Evolutionary conservation across 1,140 invertebrate genomes (phyloP), one percentile per base, ranked within the genome.

Genomic region (Zaprionus davidi): DNA sequence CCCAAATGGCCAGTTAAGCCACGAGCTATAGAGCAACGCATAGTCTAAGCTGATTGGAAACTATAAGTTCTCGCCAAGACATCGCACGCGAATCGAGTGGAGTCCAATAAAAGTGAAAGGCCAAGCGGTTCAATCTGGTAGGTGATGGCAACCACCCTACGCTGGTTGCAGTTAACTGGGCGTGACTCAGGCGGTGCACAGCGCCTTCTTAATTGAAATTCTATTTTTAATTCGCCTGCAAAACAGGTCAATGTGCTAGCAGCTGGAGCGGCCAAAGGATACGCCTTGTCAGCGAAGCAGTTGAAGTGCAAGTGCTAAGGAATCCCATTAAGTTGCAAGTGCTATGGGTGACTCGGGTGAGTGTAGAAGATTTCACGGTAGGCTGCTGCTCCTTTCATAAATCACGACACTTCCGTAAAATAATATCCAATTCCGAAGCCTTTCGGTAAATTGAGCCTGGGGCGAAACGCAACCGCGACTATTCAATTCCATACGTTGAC

Each of bases 401-500:
- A 71, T 79, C 64, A 67, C 71, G 71, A 55, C 70, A 71, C 44
- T 55, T 62, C 49, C 31, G 56, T 36, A 12, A n/a, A 20, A 9
- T 51, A 36, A 69, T 59, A n/a, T 58, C 26, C 36, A 58, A 68
- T 53, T 44, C 38, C 41, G n/a, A 53, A 53, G 34, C 34, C 51
- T 38, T 44, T 13, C 22, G 13, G 9, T 17, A 17, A n/a, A 49
- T 44, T 36, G 26, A 5, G 24, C n/a, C 34, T n/a, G 9, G 46
- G 53, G 64, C 66, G 34, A 58, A 56, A 86, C 84, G 84, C 84
- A 87, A 87, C 84, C 75, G 59, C 85, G 85, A 90, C 84, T 90
- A 90, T 87, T 87, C 84, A 87, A 90, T 87, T 87, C 82, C 51
- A 86, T 49, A 82, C 60, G 46, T 72, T 87, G 84, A 87, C 85